Conservation (phyloP, 2,797 vertebrate species). For the Sphaeramia orbicularis region DNA sequence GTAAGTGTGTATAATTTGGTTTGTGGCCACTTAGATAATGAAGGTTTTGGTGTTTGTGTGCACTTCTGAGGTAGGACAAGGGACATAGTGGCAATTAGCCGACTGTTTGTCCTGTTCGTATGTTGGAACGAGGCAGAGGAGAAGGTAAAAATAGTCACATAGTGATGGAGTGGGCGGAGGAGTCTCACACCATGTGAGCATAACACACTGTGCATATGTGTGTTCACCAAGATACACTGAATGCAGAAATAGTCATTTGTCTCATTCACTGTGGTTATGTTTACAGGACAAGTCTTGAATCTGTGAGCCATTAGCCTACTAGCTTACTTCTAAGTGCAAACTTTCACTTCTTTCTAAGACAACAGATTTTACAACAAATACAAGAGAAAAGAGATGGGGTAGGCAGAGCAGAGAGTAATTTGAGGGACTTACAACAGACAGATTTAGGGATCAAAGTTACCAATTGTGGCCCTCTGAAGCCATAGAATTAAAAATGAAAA, state of each 20-base stretch:
- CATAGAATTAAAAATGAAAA: background rate
- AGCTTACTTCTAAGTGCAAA: slow-evolving; percentile 35
- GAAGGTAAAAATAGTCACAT: slow-evolving; percentile 53
- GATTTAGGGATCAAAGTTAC: slow-evolving; percentile 3
- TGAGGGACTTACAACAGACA: background rate
- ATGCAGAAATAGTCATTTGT: slow-evolving; percentile 7
- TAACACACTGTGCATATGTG: background rate
- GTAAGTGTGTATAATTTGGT: slow-evolving; percentile 49
- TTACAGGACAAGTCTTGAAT: background rate
- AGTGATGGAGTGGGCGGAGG: slow-evolving; percentile 31
- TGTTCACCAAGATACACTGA: background rate
- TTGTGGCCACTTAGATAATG: slow-evolving; percentile 46
- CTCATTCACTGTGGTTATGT: slow-evolving; percentile 13
- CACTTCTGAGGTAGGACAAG: background rate
- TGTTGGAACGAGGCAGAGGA: slow-evolving; percentile 17
- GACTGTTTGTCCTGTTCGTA: slow-evolving; percentile 8
- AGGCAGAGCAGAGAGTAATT: background rate
- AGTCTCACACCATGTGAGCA: slow-evolving; percentile 23
- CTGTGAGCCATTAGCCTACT: slow-evolving; percentile 31
- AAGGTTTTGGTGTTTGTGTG: slow-evolving; percentile 23
- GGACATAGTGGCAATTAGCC: slow-evolving; percentile 7
- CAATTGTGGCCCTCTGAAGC: background rate
- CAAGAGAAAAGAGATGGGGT: background rate
- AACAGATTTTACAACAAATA: background rate
- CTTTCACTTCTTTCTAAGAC: slow-evolving; percentile 6